Conservation (phyloP, 1,140 invertebrate genomes). For the Neodiprion pinetum region DNA sequence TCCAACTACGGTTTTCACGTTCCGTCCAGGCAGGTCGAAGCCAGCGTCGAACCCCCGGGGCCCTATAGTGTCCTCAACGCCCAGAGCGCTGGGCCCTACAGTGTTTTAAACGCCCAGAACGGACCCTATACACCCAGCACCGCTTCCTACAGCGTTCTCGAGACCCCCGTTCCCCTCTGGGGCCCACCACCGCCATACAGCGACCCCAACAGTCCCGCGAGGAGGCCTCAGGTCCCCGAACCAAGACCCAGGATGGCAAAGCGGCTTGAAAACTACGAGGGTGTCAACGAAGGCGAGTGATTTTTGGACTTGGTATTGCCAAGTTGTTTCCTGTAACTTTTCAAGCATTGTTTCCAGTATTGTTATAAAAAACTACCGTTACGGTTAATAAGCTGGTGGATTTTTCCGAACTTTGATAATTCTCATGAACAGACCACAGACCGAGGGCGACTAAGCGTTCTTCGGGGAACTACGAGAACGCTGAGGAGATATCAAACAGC, state of each 20-base stretch:
- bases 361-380: too few species aligned
- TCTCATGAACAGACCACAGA: conserved; percentile 39
- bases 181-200: conserved; percentile 79
- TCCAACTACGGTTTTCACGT: conserved; percentile 72
- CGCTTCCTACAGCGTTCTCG: conserved; percentile 62
- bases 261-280: conserved; percentile 52
- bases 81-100: conserved; percentile 52
- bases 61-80: conserved; percentile 48
- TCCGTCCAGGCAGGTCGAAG: conserved; percentile 54
- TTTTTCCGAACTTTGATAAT: neutral
- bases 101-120: conserved; percentile 50
- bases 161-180: conserved; percentile 68
- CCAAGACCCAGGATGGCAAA: conserved; percentile 49
- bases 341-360: too few species aligned
- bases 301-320: neutral
- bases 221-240: conserved; percentile 52
- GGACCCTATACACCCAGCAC: conserved; percentile 42
- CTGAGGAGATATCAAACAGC: conserved; percentile 53
- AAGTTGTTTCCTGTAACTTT: neutral
- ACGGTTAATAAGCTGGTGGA: too few species aligned
- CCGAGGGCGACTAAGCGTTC: conserved; percentile 45
- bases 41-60: conserved; percentile 41
- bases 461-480: conserved; percentile 57
- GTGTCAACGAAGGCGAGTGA: conserved; percentile 45
- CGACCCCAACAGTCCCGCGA: conserved; percentile 72